A percentile compares a stretch with the other conserved stretches of the same genome.
Conservation (phyloP, 2,113 vertebrate species). For the Actinemys pallida region DNA sequence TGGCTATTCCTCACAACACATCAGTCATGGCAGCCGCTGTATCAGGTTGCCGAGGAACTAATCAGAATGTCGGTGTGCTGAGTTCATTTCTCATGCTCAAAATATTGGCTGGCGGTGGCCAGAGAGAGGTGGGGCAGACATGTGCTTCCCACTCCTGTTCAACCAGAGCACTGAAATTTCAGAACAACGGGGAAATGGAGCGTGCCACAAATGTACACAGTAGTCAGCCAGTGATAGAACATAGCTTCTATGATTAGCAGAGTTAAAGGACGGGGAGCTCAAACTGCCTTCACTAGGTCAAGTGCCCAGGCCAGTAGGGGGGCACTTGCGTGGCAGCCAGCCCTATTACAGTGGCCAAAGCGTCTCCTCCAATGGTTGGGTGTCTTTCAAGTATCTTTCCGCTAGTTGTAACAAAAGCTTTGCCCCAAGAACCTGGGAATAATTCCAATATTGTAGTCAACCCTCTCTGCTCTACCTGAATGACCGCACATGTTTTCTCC, state of each 20-base stretch:
- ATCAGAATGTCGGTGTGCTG: neutral
- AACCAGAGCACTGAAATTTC: neutral
- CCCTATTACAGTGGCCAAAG: neutral
- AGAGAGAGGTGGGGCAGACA: neutral
- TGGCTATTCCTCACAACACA: neutral
- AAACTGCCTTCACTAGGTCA: neutral
- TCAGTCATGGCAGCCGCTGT: neutral
- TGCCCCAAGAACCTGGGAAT: neutral
- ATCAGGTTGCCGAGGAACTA: neutral
- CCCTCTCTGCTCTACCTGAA: neutral
- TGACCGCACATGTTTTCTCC: accelerated
- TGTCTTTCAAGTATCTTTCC: neutral
- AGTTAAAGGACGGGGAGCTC: neutral
- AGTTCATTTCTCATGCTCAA: neutral
- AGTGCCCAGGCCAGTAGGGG: too few species aligned
- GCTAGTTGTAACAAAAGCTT: neutral
- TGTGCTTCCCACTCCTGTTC: neutral
- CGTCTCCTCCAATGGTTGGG: neutral
- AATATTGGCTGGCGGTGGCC: neutral
- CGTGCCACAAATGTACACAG: neutral
- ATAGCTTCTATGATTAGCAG: neutral
- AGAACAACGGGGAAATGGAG: neutral
- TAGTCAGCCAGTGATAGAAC: neutral
- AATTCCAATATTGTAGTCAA: neutral
- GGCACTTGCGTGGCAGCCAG: too few species aligned